Evolutionary conservation across 2,888 invertebrate species (phyloP), one percentile per base, ranked within the genome.

Genomic region (Drosophila tanythrix): DNA sequence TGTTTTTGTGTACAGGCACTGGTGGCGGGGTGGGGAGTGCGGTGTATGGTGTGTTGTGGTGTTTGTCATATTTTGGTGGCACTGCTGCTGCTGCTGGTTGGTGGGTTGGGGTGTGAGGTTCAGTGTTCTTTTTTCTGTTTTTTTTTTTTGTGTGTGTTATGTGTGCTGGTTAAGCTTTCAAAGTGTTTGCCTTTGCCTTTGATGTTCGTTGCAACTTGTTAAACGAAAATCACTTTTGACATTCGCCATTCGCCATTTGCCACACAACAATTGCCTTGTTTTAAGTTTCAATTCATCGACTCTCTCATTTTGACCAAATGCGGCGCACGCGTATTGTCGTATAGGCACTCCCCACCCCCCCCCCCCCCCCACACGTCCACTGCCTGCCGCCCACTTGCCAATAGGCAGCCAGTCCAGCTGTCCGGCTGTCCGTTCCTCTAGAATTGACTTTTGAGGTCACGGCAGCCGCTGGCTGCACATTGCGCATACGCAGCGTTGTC

Each of bases 201-300:
- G 82, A 82, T 85, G 78, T 65, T 50, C 50, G 55, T 59, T 69
- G 83, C 77, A 68, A 78, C 66, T 70, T 81, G 79, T 71, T 80
- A 36, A 83, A 70, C 84, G 82, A 81, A 83, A 84, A 87, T 87
- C 88, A 89, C 82, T 86, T 84, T 87, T 84, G 84, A 87, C 84
- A 84, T 88, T 76, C 78, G 87, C 60, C 43, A 66, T 21, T 43
- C 56, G 31, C 52, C 81, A 82, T 83, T 72, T 72, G 84, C 59
- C 58, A 61, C 53, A 77, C 62, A 79, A 61, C 76, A 60, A 65
- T 76, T 63, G 61, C 73, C 58, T 51, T 48, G 43, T 52, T 61
- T 76, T 66, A 43, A n/a, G 43, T 63, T 76, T 70, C 36, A 53
- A 40, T 62, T 68, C 29, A 38, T 5, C 57, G 57, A n/a, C 27